Evolutionary conservation across 1,140 invertebrate genomes (phyloP), one percentile per base, ranked within the genome.

Genomic region (Formica selysi): DNA sequence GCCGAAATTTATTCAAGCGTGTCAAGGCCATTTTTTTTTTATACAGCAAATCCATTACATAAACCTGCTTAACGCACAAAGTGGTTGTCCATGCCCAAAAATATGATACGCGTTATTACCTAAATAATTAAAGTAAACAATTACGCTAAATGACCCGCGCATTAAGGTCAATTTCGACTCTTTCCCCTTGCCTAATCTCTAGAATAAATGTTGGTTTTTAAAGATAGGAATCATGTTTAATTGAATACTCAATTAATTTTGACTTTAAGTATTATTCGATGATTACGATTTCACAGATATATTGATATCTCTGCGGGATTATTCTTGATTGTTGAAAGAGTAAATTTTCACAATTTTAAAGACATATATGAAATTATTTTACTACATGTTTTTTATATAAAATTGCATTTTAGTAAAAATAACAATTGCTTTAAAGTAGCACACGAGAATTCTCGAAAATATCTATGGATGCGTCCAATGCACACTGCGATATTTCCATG

Each of bases 1-100:
- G 22, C n/a, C 36, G 19, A 65, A 70, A 64, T 61, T 65, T 61
- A 22, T 54, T 65, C 65, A 65, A 51, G 57, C 61, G 38, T 59
- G 48, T 65, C 86, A 74, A 81, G 67, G 61, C 68, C 41, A 51
- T 48, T 51, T 59, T 79, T 64, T 64, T 29, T 51, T 51, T 4
- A 19, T 19, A 13, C 13, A 48, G 44, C n/a, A 19, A 54, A 2
- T 13, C 48, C 13, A 38, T 26, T 78, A 54, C 41, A 16, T 19
- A 62, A 44, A 44, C 38, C n/a, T 73, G 44, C 19, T n/a, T 38
- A 16, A 61, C 38, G 5, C 68, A 73, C 13, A 16, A 62, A 61
- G 19, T 32, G 64, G 0, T 44, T 48, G 22, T n/a, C n/a, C 32
- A 6, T 68, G 67, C 38, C 7, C 7, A 57, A 80, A 80, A 57